Evolutionary conservation across 2,888 invertebrate species (phyloP).

Genomic region (Trichopria drosophilae): DNA sequence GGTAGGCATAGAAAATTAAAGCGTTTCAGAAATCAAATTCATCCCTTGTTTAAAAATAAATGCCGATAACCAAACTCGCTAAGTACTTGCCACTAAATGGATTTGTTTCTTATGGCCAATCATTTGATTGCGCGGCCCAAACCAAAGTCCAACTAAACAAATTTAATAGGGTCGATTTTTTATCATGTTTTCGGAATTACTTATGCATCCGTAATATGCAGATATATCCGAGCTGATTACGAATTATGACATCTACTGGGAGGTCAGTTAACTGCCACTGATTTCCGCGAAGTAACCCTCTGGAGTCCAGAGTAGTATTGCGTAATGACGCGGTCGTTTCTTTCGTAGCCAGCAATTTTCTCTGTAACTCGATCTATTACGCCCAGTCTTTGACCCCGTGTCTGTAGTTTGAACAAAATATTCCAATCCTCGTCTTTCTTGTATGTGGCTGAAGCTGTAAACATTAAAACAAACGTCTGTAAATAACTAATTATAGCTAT

Average conservation of each 20-base stretch:
- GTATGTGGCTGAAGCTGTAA: neutral
- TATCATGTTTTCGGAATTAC: too few species aligned
- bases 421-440: conserved; percentile 2
- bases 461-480: too few species aligned
- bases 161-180: too few species aligned
- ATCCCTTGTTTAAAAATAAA: too few species aligned
- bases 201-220: neutral
- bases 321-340: conserved; percentile 9
- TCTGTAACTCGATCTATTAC: neutral
- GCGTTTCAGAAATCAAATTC: too few species aligned
- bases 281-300: neutral
- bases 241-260: conserved; percentile 1
- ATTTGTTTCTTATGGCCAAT: too few species aligned
- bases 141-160: too few species aligned
- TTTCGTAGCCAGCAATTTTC: conserved; percentile 15
- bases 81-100: too few species aligned
- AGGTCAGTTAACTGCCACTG: conserved; percentile 10
- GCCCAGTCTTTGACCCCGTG: neutral
- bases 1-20: too few species aligned
- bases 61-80: too few species aligned
- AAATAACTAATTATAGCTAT: too few species aligned
- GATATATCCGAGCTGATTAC: conserved; percentile 1
- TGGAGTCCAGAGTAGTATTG: conserved; percentile 5
- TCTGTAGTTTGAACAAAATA: conserved; percentile 8
- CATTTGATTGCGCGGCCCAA: too few species aligned